A percentile compares a stretch with the other conserved stretches of the same genome.
Conservation (phyloP, 1,140 invertebrate species). For the Listronotus oregonensis region DNA sequence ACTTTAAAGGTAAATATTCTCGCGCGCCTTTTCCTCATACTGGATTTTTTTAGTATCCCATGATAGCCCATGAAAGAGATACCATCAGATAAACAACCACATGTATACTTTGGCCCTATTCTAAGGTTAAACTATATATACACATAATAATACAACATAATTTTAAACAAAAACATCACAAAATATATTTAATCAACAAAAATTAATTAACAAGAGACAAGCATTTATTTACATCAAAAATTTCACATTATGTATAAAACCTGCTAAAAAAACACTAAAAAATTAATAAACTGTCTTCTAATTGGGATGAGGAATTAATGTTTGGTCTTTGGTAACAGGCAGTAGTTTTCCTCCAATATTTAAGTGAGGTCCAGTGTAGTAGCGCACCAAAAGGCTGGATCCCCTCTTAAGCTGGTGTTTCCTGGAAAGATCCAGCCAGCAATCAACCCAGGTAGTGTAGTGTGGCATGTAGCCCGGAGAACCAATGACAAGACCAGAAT, state of each 20-base stretch:
- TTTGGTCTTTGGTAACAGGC: constrained; percentile 27
- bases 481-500: constrained; percentile 75
- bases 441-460: constrained; percentile 77
- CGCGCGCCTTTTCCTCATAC: too few relatives aligned
- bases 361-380: constrained; percentile 70
- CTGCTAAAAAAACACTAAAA: constrained; percentile 3
- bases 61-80: too few relatives aligned
- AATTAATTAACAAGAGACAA: too few relatives aligned
- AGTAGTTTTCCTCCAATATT: constrained; percentile 42
- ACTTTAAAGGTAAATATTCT: too few relatives aligned
- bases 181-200: too few relatives aligned
- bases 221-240: constrained; percentile 15
- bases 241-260: constrained; percentile 16
- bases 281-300: neutral
- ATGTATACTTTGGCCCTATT: too few relatives aligned
- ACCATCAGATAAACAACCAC: too few relatives aligned
- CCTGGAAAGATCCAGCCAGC: constrained; percentile 75
- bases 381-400: constrained; percentile 79
- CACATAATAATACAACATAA: neutral
- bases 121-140: too few relatives aligned
- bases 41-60: too few relatives aligned
- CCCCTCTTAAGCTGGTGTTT: constrained; percentile 82
- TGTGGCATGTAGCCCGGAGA: constrained; percentile 79
- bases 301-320: constrained; percentile 13
- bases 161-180: neutral